Evolutionary conservation across 2,888 invertebrate genomes (phyloP), one percentile per base, ranked within the genome.

Genomic region (Pedicia rivosa): DNA sequence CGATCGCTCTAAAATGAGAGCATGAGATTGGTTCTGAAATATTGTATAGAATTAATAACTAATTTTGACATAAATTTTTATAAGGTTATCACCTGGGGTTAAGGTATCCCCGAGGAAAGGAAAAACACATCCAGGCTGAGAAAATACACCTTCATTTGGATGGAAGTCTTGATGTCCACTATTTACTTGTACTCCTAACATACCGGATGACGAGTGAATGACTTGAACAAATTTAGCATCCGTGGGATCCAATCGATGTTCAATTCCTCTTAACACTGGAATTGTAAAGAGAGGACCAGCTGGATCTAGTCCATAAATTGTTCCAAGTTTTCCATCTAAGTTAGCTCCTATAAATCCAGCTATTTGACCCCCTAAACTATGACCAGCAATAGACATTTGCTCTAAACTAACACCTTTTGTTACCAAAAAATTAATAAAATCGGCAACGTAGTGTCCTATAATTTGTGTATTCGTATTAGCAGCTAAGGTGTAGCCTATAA

Each of bases 281-380:
- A 57, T 35, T 1, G 56, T 54, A 40, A 60, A 60, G 6, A 60
- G 44, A 8, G 60, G 60, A 6, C 57, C 58, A 2, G 60, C 59
- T 28, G 60, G 59, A 51, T 60, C 59, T 34, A 60, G 45, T 6
- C 59, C 59, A 40, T 59, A 59, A 37, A 60, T 59, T 44, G 59
- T 55, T 40, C 58, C 57, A 33, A 59, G 43, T 39, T 51, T 40
- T 0, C 59, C 54, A 15, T 50, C 45, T 3, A 59, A 46, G 28
- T 48, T 48, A 3, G 52, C 47, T 0, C 59, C 59, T 1, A 59
- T 53, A 46, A 54, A 55, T 2, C 59, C 59, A 5, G 56, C 59
- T 3, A 59, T 58, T 50, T 59, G 59, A 15, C 59, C 59, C 3
- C 59, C 59, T 37, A 59, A 45, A 37, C 59, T 59, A 20, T 56